Percentiles rank a stretch among this genome's conserved stretches.
phyloP scores from a whole-genome alignment of 2,888 invertebrate genomes.

The Drosophila subquinaria region DNA sequence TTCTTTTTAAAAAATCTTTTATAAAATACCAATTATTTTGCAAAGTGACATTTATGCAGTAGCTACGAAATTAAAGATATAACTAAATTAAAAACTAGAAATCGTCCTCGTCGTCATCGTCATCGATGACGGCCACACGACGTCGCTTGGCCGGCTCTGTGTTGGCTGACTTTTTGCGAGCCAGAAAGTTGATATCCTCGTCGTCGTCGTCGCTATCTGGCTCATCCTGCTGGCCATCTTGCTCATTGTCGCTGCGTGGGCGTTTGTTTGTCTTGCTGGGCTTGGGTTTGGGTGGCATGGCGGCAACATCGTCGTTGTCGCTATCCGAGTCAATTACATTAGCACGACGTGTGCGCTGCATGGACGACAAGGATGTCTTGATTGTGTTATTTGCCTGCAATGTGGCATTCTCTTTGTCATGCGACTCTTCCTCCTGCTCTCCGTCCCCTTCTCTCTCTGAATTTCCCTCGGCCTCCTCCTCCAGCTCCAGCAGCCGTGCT shows the following conservation, averaged over 20 bases:
- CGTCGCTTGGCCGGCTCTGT: slow-evolving; percentile 82
- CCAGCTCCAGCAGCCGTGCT: slow-evolving; percentile 83
- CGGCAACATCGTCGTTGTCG: slow-evolving; percentile 70
- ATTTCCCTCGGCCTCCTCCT: slow-evolving; percentile 49
- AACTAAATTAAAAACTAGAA: slow-evolving; percentile 61
- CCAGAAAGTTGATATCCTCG: slow-evolving; percentile 80
- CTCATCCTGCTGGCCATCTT: slow-evolving; percentile 38
- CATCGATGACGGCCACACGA: slow-evolving; percentile 84
- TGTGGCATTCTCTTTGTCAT: slow-evolving; percentile 65
- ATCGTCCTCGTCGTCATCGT: slow-evolving; percentile 83
- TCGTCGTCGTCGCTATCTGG: slow-evolving; percentile 66
- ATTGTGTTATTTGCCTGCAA: slow-evolving; percentile 67
- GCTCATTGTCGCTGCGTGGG: slow-evolving; percentile 72
- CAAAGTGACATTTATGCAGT: slow-evolving; percentile 56
- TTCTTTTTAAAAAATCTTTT: neutral
- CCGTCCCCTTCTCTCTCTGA: slow-evolving; percentile 17
- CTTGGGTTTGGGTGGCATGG: slow-evolving; percentile 48
- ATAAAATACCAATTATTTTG: slow-evolving; percentile 41
- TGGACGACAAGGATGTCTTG: slow-evolving; percentile 47
- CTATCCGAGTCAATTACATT: slow-evolving; percentile 85
- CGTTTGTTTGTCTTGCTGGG: slow-evolving; percentile 73
- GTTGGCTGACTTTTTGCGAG: slow-evolving; percentile 75
- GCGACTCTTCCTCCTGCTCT: slow-evolving; percentile 20
- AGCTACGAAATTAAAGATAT: slow-evolving; percentile 27
- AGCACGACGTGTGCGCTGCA: slow-evolving; percentile 81